Base-by-base conservation (phyloP, 2,797 vertebrate species). In the Esox masquinongy region DNA sequence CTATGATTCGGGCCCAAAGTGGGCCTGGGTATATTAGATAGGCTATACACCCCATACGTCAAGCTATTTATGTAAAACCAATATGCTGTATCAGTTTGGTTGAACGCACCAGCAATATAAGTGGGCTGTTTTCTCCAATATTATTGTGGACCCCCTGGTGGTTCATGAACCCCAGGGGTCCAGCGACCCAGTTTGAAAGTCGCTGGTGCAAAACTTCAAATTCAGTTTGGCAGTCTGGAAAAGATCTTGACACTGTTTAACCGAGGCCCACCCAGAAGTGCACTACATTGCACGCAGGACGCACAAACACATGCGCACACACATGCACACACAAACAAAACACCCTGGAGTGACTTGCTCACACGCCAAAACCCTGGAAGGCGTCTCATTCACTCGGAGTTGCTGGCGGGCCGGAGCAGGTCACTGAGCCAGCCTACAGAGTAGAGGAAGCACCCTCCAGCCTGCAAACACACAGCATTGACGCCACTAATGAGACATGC, bases 401-500 rank as follows among this genome's bases (percentile, higher is more conserved):
- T 82, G 77, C 76, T 53, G 70, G 74, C 83, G 77, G 76, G 66
- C 53, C 9, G 4, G 77, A 82, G 34, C 79, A 85, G 86, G 85
- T 91, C 83, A 88, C 82, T 1, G 72, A 83, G 76, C 43, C 83
- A 68, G 70, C 49, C 17, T 56, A 56, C 15, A 19, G 17, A n/a
- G 51, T 7, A 56, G 11, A 72, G 47, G 73, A 83, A 50, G 24
- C 22, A 19, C 72, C 75, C 75, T 71, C 74, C 70, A 78, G 79
- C 83, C 84, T 75, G 82, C 82, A 83, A 79, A 83, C 85, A 74
- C 82, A 85, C 82, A 83, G 56, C n/a, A 16, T 2, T 3, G 6
- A 26, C 70, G 79, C 79, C 5, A 66, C 74, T 89, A 88, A 90
- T 80, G 81, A 91, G 86, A 82, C 78, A 77, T 19, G 34, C 79